Base-by-base conservation (phyloP, 2,888 invertebrate genomes). In the Apocheima hispidaria region DNA sequence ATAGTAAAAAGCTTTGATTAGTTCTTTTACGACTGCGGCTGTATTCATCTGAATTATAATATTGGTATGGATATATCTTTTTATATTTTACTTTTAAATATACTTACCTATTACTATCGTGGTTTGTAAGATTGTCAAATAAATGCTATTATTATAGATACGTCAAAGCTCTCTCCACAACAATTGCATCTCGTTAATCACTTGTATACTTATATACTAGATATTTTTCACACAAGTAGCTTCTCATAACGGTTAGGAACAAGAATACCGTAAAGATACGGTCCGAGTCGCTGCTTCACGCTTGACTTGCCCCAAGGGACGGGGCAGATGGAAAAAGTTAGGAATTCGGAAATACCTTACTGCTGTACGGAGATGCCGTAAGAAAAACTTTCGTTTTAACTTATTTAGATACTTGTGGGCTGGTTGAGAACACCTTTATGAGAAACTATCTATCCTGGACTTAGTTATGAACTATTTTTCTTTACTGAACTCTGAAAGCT, bases 221-320 rank as follows among this genome's bases (percentile, higher is more conserved):
- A 48, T 35, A 35, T 48, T 23, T 26, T 41, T 40, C 40, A 40
- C 28, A 28, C 28, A 28, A 73, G 65, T 79, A 75, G 5, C 30
- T 51, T 28, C 26, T 20, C 28, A 20, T 40, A 51, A 74, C 79
- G 77, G 77, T 78, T 63, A 49, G 65, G 12, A 40, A 64, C 76
- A 77, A 64, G 73, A 69, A 71, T 79, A 80, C 79, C 84, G 82
- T 81, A 80, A 81, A 79, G 80, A 76, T 74, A 85, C 81, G 83
- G 76, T 72, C 66, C n/a, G 18, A 35, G 60, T 63, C 55, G 64
- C 63, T 73, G 59, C 69, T 74, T 78, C 77, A 78, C 70, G 77
- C 69, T 64, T 72, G 61, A 72, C 61, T 69, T 65, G 65, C 36
- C 67, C 73, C 68, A 77, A 77, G 77, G 78, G 77, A 69, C 70